Evolutionary conservation across 30 jellyfish, hydroid and myxozoan genomes (phyloP).

Genomic region (Cassiopea xamachana): DNA sequence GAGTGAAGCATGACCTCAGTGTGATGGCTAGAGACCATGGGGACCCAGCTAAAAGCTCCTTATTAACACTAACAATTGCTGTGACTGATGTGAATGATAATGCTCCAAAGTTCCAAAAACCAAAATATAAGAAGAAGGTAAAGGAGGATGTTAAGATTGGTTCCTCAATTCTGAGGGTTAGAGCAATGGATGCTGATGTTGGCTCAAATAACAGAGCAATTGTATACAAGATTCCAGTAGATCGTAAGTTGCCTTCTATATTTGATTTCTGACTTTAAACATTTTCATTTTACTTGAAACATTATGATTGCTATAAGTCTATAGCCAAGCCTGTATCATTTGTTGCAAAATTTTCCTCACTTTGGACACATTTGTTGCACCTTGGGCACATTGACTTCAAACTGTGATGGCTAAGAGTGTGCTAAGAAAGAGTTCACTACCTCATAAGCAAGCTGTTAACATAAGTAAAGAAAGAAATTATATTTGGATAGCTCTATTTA

Average conservation of each 20-base stretch:
- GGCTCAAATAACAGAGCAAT: slow-evolving; percentile 62
- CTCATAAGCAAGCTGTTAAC: too few species aligned
- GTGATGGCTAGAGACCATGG: slow-evolving; percentile 94
- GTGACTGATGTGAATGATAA: slow-evolving; percentile 93
- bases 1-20: slow-evolving; percentile 46
- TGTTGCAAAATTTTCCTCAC: too few species aligned
- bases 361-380: too few species aligned
- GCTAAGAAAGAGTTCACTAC: too few species aligned
- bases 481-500: too few species aligned
- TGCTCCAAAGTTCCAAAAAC: slow-evolving; percentile 71
- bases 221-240: slow-evolving; percentile 50
- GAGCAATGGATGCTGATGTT: slow-evolving; percentile 69
- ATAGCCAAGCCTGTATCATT: too few species aligned
- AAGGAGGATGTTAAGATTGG: slow-evolving; percentile 76
- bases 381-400: too few species aligned
- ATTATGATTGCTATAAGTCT: too few species aligned
- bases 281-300: too few species aligned
- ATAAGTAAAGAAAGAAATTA: too few species aligned
- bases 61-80: slow-evolving; percentile 53
- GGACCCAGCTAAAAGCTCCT: slow-evolving; percentile 74
- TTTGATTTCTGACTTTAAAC: not conserved
- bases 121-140: slow-evolving; percentile 22
- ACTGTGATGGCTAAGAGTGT: too few species aligned
- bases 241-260: slow-evolving; percentile 46
- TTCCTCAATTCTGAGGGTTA: slow-evolving; percentile 74